These are phyloP conservation scores for Drosophila pseudotalamancana DNA, from an alignment of 2,888 invertebrate genomes.

Conservation along the genomic window DNA sequence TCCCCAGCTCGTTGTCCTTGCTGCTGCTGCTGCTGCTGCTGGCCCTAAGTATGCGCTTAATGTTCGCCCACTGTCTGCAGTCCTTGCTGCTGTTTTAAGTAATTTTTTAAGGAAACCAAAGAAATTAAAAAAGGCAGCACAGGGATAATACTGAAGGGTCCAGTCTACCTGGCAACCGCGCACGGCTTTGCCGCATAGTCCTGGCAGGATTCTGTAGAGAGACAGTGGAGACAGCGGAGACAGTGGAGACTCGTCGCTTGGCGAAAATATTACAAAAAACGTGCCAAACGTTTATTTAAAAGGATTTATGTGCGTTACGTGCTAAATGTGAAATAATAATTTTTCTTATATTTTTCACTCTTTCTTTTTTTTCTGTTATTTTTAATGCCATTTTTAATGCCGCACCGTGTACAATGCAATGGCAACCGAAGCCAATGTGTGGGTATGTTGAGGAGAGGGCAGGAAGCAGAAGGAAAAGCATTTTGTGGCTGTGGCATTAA, in stretches of 20 bases:
- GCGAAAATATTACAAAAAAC: conserved; percentile 76
- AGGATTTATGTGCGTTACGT: conserved; percentile 81
- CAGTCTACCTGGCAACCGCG: conserved; percentile 44
- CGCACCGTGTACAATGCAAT: conserved; percentile 56
- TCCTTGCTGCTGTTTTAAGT: conserved; percentile 53
- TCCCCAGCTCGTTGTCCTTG: conserved; percentile 52
- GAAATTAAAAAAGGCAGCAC: conserved; percentile 57
- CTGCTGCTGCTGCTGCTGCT: conserved; percentile 1
- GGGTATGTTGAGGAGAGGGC: background rate
- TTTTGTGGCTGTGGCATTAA: conserved; percentile 60
- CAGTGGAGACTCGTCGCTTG: conserved; percentile 36
- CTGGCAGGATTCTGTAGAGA: conserved; percentile 10
- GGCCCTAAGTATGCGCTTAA: background rate
- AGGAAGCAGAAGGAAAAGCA: conserved; percentile 12
- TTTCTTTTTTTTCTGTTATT: conserved; percentile 22
- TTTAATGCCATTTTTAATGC: conserved; percentile 63
- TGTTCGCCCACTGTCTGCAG: conserved; percentile 1
- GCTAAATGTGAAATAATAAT: conserved; percentile 80
- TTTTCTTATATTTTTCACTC: conserved; percentile 53
- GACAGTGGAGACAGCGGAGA: background rate
- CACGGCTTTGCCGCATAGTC: conserved; percentile 14
- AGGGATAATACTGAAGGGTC: conserved; percentile 73
- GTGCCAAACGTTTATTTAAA: conserved; percentile 82
- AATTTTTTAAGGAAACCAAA: conserved; percentile 68
- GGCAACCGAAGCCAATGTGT: conserved; percentile 40